phyloP scores from a whole-genome alignment of 2,113 vertebrate species.

The Heterocephalus glaber region DNA sequence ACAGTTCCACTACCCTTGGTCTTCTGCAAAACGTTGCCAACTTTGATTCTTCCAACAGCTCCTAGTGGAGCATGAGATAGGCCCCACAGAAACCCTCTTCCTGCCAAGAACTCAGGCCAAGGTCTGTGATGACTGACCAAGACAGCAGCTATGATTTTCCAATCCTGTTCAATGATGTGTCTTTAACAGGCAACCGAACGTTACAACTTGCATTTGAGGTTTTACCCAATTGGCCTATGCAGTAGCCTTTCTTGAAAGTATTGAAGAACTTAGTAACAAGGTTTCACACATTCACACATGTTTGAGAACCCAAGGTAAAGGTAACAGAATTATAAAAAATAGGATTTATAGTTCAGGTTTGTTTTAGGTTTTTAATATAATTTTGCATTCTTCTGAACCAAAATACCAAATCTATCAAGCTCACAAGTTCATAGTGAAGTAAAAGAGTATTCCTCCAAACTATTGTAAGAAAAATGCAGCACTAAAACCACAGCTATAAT shows the following conservation, averaged over 20 bases:
- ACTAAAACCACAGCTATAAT: constrained; percentile 41
- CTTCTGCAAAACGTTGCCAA: neutral
- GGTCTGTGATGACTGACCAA: neutral
- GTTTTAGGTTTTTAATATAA: constrained; percentile 14
- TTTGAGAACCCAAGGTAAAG: neutral
- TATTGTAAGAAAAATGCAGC: constrained; percentile 46
- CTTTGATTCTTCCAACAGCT: constrained; percentile 22
- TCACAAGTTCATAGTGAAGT: neutral
- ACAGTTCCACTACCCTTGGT: neutral
- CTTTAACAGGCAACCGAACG: neutral
- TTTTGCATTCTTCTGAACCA: constrained; percentile 48
- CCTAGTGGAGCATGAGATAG: constrained; percentile 8
- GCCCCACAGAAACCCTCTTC: constrained; percentile 34
- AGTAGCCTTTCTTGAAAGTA: neutral
- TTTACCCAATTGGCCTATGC: neutral
- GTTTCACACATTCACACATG: neutral
- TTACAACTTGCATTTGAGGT: neutral
- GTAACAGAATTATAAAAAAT: neutral
- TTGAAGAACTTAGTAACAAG: neutral
- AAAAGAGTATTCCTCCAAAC: neutral
- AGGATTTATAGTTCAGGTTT: neutral
- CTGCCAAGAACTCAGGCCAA: constrained; percentile 51
- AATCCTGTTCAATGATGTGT: neutral
- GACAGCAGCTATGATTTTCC: constrained; percentile 22
- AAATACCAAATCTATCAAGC: neutral